Conservation (phyloP, 2,888 invertebrate species). For the Limnephilus auricula region DNA sequence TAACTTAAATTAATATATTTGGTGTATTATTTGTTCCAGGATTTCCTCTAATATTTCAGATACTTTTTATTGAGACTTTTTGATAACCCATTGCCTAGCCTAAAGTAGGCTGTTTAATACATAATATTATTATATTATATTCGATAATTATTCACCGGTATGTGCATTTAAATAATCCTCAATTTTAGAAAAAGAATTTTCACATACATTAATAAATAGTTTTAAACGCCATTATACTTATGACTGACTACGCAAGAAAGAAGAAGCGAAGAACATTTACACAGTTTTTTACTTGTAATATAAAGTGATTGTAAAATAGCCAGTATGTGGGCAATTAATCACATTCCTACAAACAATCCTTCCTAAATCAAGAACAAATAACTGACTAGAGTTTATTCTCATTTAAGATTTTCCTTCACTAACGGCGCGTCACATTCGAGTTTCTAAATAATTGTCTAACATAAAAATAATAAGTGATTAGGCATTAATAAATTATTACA, state of each 20-base stretch:
- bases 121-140: background rate
- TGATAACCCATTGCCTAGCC: background rate
- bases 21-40: background rate
- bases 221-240: background rate
- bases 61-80: background rate
- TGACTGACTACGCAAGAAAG: background rate
- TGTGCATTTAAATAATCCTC: background rate
- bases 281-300: background rate
- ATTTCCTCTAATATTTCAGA: constrained; percentile 2
- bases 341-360: background rate
- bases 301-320: background rate
- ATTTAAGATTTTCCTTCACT: background rate
- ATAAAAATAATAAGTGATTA: background rate
- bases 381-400: constrained; percentile 2
- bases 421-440: background rate
- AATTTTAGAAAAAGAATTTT: background rate
- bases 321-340: background rate
- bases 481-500: background rate
- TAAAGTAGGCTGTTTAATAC: background rate
- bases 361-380: background rate
- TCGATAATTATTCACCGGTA: background rate
- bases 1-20: too few relatives aligned
- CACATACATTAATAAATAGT: background rate
- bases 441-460: constrained; percentile 1
- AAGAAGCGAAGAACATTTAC: background rate